Base-by-base conservation (phyloP, 1,140 invertebrate genomes). In the Thaumetopoea pityocampa region DNA sequence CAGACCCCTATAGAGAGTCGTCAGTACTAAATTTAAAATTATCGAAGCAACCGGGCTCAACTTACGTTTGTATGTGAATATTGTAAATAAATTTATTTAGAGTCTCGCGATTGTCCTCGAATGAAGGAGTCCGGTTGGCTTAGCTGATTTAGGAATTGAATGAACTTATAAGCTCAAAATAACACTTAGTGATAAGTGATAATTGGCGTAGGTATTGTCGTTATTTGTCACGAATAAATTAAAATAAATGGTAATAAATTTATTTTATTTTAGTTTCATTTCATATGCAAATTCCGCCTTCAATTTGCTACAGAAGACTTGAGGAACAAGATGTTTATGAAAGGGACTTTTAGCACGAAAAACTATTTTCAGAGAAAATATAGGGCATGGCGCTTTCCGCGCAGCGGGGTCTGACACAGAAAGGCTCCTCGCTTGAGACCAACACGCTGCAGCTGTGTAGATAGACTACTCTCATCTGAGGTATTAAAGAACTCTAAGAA, bases 111-210 rank as follows among this genome's bases (percentile, higher is more conserved):
- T 36, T 46, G 30, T 45, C 40, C 41, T 26, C 20, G 18, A 48
- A 57, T 29, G 38, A 47, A 41, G 43, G 33, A 46, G 42, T 55
- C 52, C 58, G 53, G 52, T 49, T 60, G 54, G 62, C 64, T 66
- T 76, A 69, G 62, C 69, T 76, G 65, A 76, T 49, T 66, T 76
- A 81, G 77, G 73, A 81, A 81, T 80, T 80, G 76, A 80, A 62
- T 69, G 56, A 76, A 80, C 54, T 61, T 62, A 61, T 74, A 76
- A 67, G 73, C 77, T 81, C 77, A 81, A 79, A 53, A 60, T 70
- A 60, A 67, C 65, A 67, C 48, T 69, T 76, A 80, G 67, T 52
- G 30, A 52, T 59, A 61, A 36, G 42, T 62, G 58, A 61, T 65
- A 65, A 54, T 49, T 41, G 37, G 32, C 51, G 44, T 51, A 68